Evolutionary conservation across 1,140 invertebrate genomes (phyloP).

Genomic region (Protaetia brevitarsis): DNA sequence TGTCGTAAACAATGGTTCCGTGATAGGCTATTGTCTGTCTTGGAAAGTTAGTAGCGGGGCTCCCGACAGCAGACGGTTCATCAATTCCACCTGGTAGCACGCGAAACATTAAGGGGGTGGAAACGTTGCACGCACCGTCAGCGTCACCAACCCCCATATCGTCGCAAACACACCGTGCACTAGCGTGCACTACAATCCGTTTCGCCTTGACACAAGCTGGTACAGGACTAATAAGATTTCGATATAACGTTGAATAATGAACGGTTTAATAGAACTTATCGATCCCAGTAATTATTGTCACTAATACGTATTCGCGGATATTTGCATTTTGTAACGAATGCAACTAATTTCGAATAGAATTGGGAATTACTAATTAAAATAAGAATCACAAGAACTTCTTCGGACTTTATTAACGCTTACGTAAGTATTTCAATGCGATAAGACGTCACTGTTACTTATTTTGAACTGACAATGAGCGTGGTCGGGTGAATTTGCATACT

Average conservation of each 20-base stretch:
- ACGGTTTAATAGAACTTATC: slow-evolving; percentile 14
- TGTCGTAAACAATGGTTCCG: slow-evolving; percentile 19
- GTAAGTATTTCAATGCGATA: too few species aligned
- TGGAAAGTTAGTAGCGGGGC: slow-evolving; percentile 11
- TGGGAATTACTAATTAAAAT: too few species aligned
- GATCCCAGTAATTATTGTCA: too few species aligned
- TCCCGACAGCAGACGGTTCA: slow-evolving; percentile 12
- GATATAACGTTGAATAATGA: slow-evolving; percentile 21
- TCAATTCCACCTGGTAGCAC: slow-evolving; percentile 22
- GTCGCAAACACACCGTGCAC: slow-evolving; percentile 11
- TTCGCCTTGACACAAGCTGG: slow-evolving; percentile 18
- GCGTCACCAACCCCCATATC: slow-evolving; percentile 4
- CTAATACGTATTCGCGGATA: too few species aligned
- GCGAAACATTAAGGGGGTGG: background rate
- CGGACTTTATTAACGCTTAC: too few species aligned
- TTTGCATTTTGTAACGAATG: too few species aligned
- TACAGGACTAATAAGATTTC: slow-evolving; percentile 19
- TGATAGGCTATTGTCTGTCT: slow-evolving; percentile 22
- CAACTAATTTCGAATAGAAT: too few species aligned
- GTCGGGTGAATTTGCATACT: too few species aligned
- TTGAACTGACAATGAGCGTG: too few species aligned
- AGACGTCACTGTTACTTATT: too few species aligned
- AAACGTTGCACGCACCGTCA: background rate
- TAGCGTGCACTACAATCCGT: slow-evolving; percentile 2
- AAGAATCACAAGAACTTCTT: too few species aligned